Conservation (phyloP, 1,140 invertebrate species). For the Ostrea denselamellosa region DNA sequence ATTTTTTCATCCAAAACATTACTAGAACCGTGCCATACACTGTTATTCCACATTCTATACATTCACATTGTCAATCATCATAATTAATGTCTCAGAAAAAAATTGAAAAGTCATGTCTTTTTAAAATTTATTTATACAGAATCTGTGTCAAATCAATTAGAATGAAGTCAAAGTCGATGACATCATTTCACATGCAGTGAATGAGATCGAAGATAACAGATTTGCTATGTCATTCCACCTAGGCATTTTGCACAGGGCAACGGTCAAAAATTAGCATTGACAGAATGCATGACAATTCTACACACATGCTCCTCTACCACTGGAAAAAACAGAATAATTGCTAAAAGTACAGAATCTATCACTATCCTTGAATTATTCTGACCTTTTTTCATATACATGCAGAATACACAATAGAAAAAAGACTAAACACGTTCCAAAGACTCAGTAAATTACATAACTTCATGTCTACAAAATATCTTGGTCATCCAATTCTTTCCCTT, state of each 20-base stretch:
- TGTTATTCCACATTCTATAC: neutral
- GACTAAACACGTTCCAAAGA: neutral
- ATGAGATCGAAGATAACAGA: neutral
- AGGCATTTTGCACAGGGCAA: neutral
- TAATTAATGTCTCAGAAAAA: neutral
- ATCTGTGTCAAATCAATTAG: neutral
- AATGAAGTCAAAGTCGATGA: neutral
- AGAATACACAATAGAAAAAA: neutral
- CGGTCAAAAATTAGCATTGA: neutral
- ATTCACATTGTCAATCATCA: too few relatives aligned
- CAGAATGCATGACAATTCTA: neutral
- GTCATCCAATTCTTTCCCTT: too few relatives aligned
- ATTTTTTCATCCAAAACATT: too few relatives aligned
- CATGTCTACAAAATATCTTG: too few relatives aligned
- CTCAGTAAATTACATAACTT: neutral
- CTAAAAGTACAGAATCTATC: neutral
- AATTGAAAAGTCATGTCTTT: neutral
- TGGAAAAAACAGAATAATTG: conserved; percentile 5
- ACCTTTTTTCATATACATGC: neutral
- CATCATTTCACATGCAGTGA: neutral
- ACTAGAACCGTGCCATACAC: too few relatives aligned
- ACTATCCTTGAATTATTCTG: neutral
- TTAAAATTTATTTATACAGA: neutral
- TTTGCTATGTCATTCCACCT: neutral
- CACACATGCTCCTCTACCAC: neutral